These are phyloP conservation scores for Strigops habroptila DNA, from an alignment of 2,113 vertebrate species.

Conservation along the genomic window DNA sequence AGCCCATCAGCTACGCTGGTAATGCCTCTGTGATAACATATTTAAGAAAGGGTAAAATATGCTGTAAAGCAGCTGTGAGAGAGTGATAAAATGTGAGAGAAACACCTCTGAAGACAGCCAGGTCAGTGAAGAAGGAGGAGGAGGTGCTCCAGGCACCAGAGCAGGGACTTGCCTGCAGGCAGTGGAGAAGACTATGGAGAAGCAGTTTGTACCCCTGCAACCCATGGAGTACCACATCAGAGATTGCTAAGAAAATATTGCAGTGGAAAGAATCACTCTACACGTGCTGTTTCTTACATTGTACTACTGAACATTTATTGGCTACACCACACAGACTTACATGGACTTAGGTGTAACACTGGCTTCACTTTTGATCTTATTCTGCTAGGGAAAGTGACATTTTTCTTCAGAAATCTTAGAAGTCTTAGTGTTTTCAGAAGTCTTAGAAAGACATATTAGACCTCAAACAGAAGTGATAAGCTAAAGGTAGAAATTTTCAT, in stretches of 20 bases:
- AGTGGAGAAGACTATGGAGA: not conserved
- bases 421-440: not conserved
- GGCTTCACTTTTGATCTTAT: not conserved
- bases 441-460: not conserved
- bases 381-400: not conserved
- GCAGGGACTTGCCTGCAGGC: not conserved
- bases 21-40: not conserved
- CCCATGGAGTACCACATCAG: not conserved
- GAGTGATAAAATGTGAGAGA: not conserved
- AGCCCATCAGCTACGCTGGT: rapidly evolving
- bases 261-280: not conserved
- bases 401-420: not conserved
- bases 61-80: not conserved
- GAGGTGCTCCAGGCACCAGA: rapidly evolving
- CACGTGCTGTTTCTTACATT: not conserved
- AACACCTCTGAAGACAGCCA: not conserved
- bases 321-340: not conserved
- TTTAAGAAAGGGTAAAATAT: not conserved
- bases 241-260: not conserved
- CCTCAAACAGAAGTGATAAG: not conserved
- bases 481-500: not conserved
- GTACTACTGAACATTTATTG: not conserved
- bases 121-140: not conserved
- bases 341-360: not conserved
- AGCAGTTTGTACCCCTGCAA: not conserved